Evolutionary conservation across 2,888 invertebrate species (phyloP).

Genomic region (Tricholauxania praeusta): DNA sequence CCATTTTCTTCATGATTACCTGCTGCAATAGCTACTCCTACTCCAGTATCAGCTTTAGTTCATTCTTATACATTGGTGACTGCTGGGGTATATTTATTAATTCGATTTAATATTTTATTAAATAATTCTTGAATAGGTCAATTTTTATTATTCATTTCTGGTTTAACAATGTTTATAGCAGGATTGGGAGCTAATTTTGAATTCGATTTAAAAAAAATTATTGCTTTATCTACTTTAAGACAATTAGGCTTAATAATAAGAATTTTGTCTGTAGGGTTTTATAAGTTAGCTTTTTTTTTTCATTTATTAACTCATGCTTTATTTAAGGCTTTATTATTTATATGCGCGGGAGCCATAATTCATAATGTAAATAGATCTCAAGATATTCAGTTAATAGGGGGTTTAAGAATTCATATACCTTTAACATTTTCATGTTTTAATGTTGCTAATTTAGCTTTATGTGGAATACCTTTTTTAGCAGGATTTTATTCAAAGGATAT

Average conservation of each 20-base stretch:
- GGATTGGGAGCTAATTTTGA: conserved; percentile 75
- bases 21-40: conserved; percentile 82
- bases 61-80: conserved; percentile 85
- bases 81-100: conserved; percentile 80
- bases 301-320: conserved; percentile 80
- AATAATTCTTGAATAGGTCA: conserved; percentile 65
- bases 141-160: conserved; percentile 71
- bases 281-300: conserved; percentile 76
- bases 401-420: too few relatives aligned
- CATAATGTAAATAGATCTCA: too few relatives aligned
- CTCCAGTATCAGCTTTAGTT: conserved; percentile 80
- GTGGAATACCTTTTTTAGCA: too few relatives aligned
- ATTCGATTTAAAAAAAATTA: conserved; percentile 81
- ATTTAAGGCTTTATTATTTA: conserved; percentile 73
- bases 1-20: conserved; percentile 84
- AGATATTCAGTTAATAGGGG: too few relatives aligned
- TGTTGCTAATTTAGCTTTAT: too few relatives aligned
- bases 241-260: conserved; percentile 81
- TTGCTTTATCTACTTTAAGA: conserved; percentile 82
- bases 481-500: conserved; percentile 70
- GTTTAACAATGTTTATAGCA: conserved; percentile 74
- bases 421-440: too few relatives aligned
- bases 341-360: conserved; percentile 68
- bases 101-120: conserved; percentile 75
- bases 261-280: conserved; percentile 72